Evolutionary conservation across 2,113 vertebrate genomes (phyloP), one percentile per base, ranked within the genome.

Genomic region (Anas platyrhynchos): DNA sequence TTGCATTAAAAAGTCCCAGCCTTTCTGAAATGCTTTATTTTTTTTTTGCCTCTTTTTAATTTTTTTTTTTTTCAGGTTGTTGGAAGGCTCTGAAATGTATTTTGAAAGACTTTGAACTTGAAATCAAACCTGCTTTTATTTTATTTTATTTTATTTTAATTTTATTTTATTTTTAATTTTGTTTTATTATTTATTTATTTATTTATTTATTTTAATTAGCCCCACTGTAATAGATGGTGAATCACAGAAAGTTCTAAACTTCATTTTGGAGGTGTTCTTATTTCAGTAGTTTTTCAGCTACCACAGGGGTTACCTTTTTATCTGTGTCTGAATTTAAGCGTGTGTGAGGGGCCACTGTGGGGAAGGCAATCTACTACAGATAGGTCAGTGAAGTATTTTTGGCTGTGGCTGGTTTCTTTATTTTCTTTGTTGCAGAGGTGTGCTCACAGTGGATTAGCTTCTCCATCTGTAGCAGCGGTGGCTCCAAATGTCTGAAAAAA

Each of bases 31-130:
- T 11, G 6, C 1, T 16, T 20, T 32, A 63, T 67, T 56, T 80
- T 54, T 54, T 41, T 38, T 63, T 59, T 21, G 8, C 25, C 41
- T 26, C 23, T 59, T 11, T 48, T 48, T 22, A 48, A 48, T 48
- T 48, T 48, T 22, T 6, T 10, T 50, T 50, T 50, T 50, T 50
- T 50, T 50, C 5, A 77, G 63, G 29, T 31, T 46, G 55, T 67
- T 80, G 75, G 32, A 91, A 26, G 6, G 36, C 65, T 93, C 72
- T 88, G 56, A 96, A 83, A 91, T 78, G 1, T 14, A 83, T 91
- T 93, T 86, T 81, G 32, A 73, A 92, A 86, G 29, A 68, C 91
- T 94, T 96, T 91, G 68, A 95, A 76, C n/a, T 86, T 68, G 59
- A 91, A 95, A 86, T 78, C 9, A 56, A 88, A 38, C 63, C 27